Evolutionary conservation across 2,113 vertebrate genomes (phyloP), one percentile per base, ranked within the genome.

Genomic region (Fulmarus glacialis): DNA sequence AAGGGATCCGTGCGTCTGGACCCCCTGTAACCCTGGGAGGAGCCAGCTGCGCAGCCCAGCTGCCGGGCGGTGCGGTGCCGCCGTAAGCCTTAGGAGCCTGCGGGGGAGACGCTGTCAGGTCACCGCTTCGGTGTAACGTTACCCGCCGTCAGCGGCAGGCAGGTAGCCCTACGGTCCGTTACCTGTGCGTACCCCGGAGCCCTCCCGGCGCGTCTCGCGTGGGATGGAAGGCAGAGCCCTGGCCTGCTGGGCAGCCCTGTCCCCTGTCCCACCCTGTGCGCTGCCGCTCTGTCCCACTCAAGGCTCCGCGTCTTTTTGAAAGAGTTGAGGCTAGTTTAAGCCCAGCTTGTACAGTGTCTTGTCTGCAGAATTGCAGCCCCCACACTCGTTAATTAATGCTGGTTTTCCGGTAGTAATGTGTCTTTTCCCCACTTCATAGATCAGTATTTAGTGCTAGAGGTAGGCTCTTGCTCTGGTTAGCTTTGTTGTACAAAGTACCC

Each of bases 1-100:
- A 38, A 14, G 24, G 32, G 12, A 11, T 0, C 67, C 1, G 2
- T 8, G 1, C 53, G 19, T 21, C 7, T 14, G 63, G 29, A 14
- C 5, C 8, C 29, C 9, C 6, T 2, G n/a, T 11, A 4, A 11
- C 4, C 15, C 15, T 40, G 6, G 0, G 12, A 43, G 70, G 45
- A 15, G 0, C 1, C 36, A 40, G 55, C 59, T 11, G 34, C 34
- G 14, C 5, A 1, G 17, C 30, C 12, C 42, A 2, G 7, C 0
- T 2, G 29, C n/a, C 11, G 11, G 12, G 82, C 6, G 34, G 1
- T 15, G 16, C 8, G 59, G 3, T 38, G 72, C 42, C 52, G 30
- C 47, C 47, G 30, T 11, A 3, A 12, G 55, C 3, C 30, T 7
- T 5, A 16, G 36, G 7, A 77, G 32, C 40, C 42, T 8, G 15